phyloP scores from a whole-genome alignment of 1,140 invertebrate species.

The Zophobas atratus region DNA sequence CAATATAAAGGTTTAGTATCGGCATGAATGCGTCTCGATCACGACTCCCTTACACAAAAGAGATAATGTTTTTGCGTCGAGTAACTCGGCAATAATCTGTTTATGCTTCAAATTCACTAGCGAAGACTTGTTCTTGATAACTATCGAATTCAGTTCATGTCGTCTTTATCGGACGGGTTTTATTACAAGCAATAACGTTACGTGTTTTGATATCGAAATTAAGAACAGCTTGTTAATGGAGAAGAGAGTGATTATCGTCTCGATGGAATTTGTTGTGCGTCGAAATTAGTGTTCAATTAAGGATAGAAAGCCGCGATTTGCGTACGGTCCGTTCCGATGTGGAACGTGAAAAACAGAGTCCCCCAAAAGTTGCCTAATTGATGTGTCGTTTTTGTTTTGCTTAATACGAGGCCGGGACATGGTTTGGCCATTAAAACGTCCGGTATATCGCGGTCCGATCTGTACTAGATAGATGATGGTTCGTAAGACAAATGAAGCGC shows the following conservation, averaged over 20 bases:
- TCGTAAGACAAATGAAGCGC: slow-evolving; percentile 66
- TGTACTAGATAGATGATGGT: slow-evolving; percentile 67
- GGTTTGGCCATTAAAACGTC: slow-evolving; percentile 68
- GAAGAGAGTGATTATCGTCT: slow-evolving; percentile 1
- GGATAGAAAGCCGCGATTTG: not conserved
- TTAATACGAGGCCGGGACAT: slow-evolving; percentile 66
- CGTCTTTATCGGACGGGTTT: slow-evolving; percentile 23
- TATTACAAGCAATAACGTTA: slow-evolving; percentile 54
- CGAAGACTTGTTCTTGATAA: slow-evolving; percentile 25
- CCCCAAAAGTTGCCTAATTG: slow-evolving; percentile 67
- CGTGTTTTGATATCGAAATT: slow-evolving; percentile 56
- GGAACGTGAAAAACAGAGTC: slow-evolving; percentile 57
- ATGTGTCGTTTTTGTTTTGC: slow-evolving; percentile 68
- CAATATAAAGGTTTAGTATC: slow-evolving; percentile 50
- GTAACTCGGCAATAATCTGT: slow-evolving; percentile 12
- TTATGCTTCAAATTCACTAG: not conserved
- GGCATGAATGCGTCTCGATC: slow-evolving; percentile 36
- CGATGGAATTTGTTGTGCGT: slow-evolving; percentile 17
- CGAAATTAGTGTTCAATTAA: slow-evolving; percentile 16
- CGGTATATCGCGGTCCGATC: slow-evolving; percentile 66
- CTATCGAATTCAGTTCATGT: slow-evolving; percentile 19
- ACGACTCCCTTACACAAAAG: slow-evolving; percentile 16
- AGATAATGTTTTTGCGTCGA: slow-evolving; percentile 3
- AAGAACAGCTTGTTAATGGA: slow-evolving; percentile 44
- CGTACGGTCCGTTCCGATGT: too few species aligned